phyloP scores from a whole-genome alignment of 2,888 invertebrate genomes.

The Stenodera caucasica region DNA sequence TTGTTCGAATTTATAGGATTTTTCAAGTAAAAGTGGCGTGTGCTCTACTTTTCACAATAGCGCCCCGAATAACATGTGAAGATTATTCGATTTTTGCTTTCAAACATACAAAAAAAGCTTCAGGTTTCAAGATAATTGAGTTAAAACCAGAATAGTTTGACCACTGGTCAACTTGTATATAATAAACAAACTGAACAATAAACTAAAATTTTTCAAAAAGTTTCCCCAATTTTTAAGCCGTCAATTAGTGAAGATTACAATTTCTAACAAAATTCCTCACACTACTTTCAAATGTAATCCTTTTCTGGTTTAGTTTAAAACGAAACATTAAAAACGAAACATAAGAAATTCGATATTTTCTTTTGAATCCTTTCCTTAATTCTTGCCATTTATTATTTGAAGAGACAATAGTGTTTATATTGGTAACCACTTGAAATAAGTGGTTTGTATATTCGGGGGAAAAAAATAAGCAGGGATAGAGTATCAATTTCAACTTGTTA shows the following conservation, averaged over 20 bases:
- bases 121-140: conserved; percentile 50
- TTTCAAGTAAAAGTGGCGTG: conserved; percentile 23
- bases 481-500: conserved; percentile 38
- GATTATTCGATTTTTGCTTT: conserved; percentile 13
- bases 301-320: not conserved
- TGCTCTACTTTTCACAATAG: conserved; percentile 8
- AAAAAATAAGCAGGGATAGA: conserved; percentile 9
- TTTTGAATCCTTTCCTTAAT: not conserved
- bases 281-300: not conserved
- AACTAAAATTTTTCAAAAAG: not conserved
- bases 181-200: conserved; percentile 37
- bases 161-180: conserved; percentile 37
- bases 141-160: conserved; percentile 39
- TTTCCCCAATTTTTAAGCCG: conserved; percentile 11
- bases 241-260: conserved; percentile 15
- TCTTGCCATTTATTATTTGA: not conserved
- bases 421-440: conserved; percentile 5
- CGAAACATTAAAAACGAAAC: not conserved
- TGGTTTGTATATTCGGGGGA: not conserved
- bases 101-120: conserved; percentile 41
- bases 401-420: conserved; percentile 6
- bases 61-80: conserved; percentile 16
- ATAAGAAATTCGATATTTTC: conserved; percentile 1
- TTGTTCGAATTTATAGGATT: conserved; percentile 11
- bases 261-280: not conserved